A percentile compares a stretch with the other conserved stretches of the same genome.
Conservation (phyloP, 2,113 vertebrate genomes). For the Setophaga coronata region DNA sequence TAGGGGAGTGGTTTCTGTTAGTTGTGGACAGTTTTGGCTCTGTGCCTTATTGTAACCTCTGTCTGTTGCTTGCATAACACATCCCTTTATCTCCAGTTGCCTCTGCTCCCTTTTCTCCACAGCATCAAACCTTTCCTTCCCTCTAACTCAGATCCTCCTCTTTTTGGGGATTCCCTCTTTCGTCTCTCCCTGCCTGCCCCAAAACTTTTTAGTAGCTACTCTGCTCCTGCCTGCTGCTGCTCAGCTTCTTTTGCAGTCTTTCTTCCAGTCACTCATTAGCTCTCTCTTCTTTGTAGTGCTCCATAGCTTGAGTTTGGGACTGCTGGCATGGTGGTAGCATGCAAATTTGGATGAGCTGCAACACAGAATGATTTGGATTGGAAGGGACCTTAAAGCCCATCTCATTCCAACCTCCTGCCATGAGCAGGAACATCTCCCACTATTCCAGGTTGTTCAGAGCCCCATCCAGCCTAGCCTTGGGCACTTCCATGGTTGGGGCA, state of each 20-base stretch:
- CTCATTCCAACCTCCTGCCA: background rate
- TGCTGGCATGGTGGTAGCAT: background rate
- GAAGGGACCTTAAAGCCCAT: background rate
- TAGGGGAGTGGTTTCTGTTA: background rate
- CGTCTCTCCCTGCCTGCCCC: background rate
- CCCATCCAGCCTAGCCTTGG: background rate
- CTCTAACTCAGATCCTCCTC: background rate
- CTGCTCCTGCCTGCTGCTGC: background rate
- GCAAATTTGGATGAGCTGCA: background rate
- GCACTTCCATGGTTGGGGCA: background rate
- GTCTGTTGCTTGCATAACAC: background rate
- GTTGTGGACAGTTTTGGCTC: background rate
- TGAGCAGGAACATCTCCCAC: background rate
- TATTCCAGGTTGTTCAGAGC: background rate
- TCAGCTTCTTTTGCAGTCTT: background rate
- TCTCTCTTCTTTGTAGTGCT: background rate
- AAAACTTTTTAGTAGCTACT: background rate
- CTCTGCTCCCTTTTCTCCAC: background rate
- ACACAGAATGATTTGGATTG: background rate
- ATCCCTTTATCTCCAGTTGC: background rate
- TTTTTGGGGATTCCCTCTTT: background rate
- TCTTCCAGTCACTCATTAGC: background rate
- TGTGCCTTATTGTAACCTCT: background rate
- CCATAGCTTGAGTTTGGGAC: background rate
- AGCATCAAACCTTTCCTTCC: background rate